Evolutionary conservation across 2,797 vertebrate genomes (phyloP).

Genomic region (Prunella strophiata): DNA sequence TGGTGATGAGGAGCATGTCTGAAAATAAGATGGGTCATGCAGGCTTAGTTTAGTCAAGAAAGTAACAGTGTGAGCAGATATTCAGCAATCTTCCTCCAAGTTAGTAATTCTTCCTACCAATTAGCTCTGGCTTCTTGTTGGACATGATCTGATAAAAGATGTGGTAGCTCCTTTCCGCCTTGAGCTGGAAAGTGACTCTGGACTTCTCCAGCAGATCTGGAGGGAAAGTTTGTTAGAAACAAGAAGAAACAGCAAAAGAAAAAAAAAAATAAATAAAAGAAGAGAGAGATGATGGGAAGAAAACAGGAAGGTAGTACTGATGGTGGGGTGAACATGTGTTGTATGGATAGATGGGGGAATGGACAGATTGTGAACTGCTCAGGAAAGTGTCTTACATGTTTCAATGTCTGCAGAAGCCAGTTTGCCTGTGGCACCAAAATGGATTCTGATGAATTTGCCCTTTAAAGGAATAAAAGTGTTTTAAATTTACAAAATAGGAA

Average conservation of each 20-base stretch:
- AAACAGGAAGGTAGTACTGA: neutral
- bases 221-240: neutral
- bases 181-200: constrained; percentile 88
- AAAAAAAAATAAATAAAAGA: neutral
- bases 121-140: constrained; percentile 31
- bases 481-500: neutral
- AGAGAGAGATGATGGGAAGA: neutral
- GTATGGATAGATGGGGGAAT: neutral
- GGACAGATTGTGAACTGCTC: neutral
- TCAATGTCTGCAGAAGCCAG: constrained; percentile 88
- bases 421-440: constrained; percentile 86
- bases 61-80: too few relatives aligned
- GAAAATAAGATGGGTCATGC: neutral
- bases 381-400: constrained; percentile 80
- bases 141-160: constrained; percentile 88
- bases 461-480: constrained; percentile 29
- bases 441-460: constrained; percentile 90
- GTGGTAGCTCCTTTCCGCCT: constrained; percentile 87
- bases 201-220: constrained; percentile 90
- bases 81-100: too few relatives aligned
- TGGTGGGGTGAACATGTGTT: neutral
- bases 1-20: constrained; percentile 72
- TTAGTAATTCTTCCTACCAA: too few relatives aligned
- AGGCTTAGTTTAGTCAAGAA: too few relatives aligned
- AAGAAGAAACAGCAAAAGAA: neutral